Evolutionary conservation across 2,888 invertebrate genomes (phyloP).

Genomic region (Morinoia aosen): DNA sequence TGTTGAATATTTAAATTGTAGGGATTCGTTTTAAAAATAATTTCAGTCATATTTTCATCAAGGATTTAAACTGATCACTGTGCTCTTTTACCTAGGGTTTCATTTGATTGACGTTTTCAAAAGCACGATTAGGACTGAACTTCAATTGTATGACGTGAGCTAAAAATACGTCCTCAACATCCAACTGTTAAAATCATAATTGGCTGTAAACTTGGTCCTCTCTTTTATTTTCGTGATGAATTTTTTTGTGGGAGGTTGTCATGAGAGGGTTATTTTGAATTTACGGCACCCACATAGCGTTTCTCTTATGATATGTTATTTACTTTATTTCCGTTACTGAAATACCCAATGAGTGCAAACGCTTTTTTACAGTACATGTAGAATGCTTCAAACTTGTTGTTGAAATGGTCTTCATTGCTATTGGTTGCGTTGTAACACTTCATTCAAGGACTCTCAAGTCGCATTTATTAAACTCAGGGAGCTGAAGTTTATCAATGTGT

Average conservation of each 20-base stretch:
- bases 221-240: neutral
- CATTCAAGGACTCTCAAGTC: neutral
- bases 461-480: too few relatives aligned
- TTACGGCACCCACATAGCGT: neutral
- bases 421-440: neutral
- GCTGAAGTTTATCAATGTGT: neutral
- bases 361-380: neutral
- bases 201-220: neutral
- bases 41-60: too few relatives aligned
- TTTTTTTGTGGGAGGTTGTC: neutral
- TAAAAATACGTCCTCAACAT: neutral
- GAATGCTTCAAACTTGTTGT: neutral
- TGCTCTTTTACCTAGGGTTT: too few relatives aligned
- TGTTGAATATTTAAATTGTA: too few relatives aligned
- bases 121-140: too few relatives aligned
- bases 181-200: neutral
- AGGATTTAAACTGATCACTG: too few relatives aligned
- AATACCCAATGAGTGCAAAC: neutral
- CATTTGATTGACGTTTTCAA: too few relatives aligned
- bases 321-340: neutral
- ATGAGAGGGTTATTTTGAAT: neutral
- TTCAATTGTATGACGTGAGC: neutral
- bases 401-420: neutral
- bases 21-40: too few relatives aligned
- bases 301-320: neutral